These are phyloP conservation scores for Clunio marinus DNA, from an alignment of 2,888 invertebrate species.

Conservation along the genomic window DNA sequence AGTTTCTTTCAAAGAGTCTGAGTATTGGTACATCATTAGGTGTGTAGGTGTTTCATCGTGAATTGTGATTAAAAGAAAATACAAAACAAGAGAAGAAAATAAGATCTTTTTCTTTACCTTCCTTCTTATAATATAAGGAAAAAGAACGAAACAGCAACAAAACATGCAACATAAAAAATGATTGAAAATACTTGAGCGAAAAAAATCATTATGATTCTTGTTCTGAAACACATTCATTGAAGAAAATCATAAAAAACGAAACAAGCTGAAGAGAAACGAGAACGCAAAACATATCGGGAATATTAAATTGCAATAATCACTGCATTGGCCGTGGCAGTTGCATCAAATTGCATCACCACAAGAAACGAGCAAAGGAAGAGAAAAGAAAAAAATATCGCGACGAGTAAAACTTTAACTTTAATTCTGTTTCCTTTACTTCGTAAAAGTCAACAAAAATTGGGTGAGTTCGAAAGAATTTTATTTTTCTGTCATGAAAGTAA, in stretches of 20 bases:
- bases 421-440: neutral
- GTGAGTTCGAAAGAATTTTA: neutral
- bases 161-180: slow-evolving; percentile 19
- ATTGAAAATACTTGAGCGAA: slow-evolving; percentile 16
- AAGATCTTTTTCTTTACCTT: slow-evolving; percentile 13
- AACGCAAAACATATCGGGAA: slow-evolving; percentile 11
- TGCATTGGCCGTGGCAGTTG: slow-evolving; percentile 14
- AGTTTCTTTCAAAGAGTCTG: slow-evolving; percentile 10
- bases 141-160: neutral
- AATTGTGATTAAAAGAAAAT: slow-evolving; percentile 34
- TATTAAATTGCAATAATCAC: slow-evolving; percentile 25
- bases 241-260: neutral
- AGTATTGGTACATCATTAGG: slow-evolving; percentile 33
- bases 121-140: neutral
- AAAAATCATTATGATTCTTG: slow-evolving; percentile 9
- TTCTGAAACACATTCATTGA: slow-evolving; percentile 2
- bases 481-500: too few species aligned
- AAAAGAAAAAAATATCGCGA: neutral
- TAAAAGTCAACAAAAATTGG: neutral
- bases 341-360: slow-evolving; percentile 26
- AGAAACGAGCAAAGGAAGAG: slow-evolving; percentile 6
- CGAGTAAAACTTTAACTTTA: neutral
- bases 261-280: too few species aligned
- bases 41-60: slow-evolving; percentile 28
- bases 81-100: neutral